phyloP scores from a whole-genome alignment of 2,888 invertebrate genomes.

The Aleiodes leptofemur region DNA sequence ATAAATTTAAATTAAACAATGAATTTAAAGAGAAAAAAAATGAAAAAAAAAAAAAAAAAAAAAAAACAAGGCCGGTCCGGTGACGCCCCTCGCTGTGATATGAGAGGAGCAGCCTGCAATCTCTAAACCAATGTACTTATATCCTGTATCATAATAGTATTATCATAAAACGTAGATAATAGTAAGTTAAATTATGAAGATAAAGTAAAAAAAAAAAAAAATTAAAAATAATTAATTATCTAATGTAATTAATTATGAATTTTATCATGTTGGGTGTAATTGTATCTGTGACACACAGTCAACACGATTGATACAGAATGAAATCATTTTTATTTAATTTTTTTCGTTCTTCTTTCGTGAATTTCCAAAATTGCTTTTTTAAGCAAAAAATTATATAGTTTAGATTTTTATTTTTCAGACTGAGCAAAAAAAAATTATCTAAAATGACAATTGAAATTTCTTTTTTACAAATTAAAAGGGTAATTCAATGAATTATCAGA shows the following conservation, averaged over 20 bases:
- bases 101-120: conserved; percentile 76
- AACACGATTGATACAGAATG: conserved; percentile 15
- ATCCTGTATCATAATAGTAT: conserved; percentile 74
- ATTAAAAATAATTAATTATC: conserved; percentile 64
- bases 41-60: no score
- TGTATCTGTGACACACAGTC: conserved; percentile 33
- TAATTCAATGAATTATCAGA: not conserved
- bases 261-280: conserved; percentile 48
- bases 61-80: conserved; percentile 71
- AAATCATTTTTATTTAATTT: not conserved
- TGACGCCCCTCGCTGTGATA: conserved; percentile 76
- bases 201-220: conserved; percentile 10
- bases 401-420: not conserved
- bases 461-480: no score
- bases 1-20: not conserved
- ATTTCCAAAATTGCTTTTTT: conserved; percentile 16
- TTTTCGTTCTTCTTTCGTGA: not conserved
- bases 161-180: conserved; percentile 49
- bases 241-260: conserved; percentile 56
- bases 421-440: not conserved
- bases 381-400: not conserved
- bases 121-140: conserved; percentile 76
- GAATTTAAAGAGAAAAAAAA: not conserved
- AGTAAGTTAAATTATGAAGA: conserved; percentile 25
- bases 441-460: not conserved